Conservation (phyloP, 2,888 invertebrate genomes). For the Hyposoter dolosus region DNA sequence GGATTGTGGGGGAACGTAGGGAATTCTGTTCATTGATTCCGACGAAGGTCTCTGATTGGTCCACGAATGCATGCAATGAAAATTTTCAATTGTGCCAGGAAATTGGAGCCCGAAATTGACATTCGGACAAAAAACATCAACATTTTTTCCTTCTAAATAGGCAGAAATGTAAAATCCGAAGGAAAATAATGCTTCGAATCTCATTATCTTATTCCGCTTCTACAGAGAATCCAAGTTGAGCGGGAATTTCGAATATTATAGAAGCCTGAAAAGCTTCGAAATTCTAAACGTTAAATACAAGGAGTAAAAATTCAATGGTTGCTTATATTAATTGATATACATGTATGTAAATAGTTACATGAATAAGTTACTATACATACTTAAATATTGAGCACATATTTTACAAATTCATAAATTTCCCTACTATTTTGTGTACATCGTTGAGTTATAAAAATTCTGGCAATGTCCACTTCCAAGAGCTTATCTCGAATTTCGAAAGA, state of each 20-base stretch:
- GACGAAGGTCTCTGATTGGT: neutral
- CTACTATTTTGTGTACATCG: slow-evolving; percentile 5
- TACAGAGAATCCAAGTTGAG: neutral
- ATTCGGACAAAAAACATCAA: neutral
- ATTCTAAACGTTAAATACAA: neutral
- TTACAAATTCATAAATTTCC: slow-evolving; percentile 7
- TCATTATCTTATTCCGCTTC: neutral
- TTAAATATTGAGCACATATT: slow-evolving; percentile 21
- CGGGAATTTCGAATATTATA: neutral
- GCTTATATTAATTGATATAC: slow-evolving; percentile 7
- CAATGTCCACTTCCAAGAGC: neutral
- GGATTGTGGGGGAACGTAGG: neutral
- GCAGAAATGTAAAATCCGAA: neutral
- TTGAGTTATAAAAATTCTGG: slow-evolving; percentile 6
- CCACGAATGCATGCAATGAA: neutral
- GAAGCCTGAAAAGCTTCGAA: neutral
- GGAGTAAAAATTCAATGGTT: neutral
- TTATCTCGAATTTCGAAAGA: no score
- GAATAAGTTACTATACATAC: slow-evolving; percentile 3
- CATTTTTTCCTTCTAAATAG: neutral
- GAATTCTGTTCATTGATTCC: neutral
- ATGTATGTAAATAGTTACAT: slow-evolving; percentile 10
- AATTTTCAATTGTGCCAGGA: neutral
- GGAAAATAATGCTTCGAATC: neutral
- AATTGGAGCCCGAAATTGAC: neutral